Conservation (phyloP, 2,797 vertebrate genomes). For the Pelodytes ibericus region DNA sequence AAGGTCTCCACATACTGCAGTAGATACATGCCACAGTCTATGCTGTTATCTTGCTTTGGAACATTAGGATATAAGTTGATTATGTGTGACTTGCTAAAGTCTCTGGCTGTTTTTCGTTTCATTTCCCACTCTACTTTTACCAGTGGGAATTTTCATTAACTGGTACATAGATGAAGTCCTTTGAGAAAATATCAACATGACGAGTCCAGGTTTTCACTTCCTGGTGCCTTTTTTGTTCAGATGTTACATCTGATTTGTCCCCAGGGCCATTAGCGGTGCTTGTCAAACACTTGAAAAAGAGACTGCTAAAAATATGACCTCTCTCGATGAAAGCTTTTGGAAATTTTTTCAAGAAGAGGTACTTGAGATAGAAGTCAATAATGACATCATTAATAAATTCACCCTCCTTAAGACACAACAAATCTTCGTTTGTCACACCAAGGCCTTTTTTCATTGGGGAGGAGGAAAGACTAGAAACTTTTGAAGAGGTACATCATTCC, state of each 20-base stretch:
- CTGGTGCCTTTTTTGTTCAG: conserved; percentile 87
- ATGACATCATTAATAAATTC: conserved; percentile 97
- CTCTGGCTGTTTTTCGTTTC: conserved; percentile 77
- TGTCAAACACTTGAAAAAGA: conserved; percentile 96
- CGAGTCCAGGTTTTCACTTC: conserved; percentile 97
- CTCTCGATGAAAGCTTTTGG: conserved; percentile 77
- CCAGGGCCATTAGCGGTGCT: conserved; percentile 87
- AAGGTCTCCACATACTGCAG: conserved; percentile 95
- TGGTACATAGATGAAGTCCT: conserved; percentile 97
- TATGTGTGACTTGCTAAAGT: conserved; percentile 86
- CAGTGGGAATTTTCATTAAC: conserved; percentile 99
- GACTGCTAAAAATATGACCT: conserved; percentile 95
- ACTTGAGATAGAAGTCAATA: conserved; percentile 98
- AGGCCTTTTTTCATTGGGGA: conserved; percentile 88
- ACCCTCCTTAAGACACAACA: conserved; percentile 84
- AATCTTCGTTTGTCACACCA: conserved; percentile 87
- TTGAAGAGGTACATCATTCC: conserved; percentile 74
- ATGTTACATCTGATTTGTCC: conserved; percentile 80
- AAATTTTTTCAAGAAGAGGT: conserved; percentile 86
- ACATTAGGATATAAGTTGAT: conserved; percentile 82
- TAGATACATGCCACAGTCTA: conserved; percentile 94
- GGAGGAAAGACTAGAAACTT: conserved; percentile 95
- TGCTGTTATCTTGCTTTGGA: conserved; percentile 95
- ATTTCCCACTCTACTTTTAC: conserved; percentile 92
- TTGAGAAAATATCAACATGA: conserved; percentile 93